Percentiles rank a stretch among this genome's conserved stretches.
These are phyloP conservation scores for Heliconius charithonia DNA, from an alignment of 2,888 invertebrate species.

Conservation along the genomic window DNA sequence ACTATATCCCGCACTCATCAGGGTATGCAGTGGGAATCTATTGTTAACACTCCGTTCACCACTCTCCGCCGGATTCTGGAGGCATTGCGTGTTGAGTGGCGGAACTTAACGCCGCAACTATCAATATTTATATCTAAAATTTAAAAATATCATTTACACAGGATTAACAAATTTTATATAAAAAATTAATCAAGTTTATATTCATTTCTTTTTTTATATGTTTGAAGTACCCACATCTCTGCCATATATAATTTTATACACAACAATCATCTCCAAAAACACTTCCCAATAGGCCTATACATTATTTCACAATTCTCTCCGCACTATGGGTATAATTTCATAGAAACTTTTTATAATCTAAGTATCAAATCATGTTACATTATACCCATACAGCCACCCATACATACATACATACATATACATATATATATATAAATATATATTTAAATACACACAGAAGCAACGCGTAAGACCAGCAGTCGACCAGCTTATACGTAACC, in stretches of 20 bases:
- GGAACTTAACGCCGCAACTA: no score
- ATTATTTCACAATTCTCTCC: slow-evolving; percentile 23
- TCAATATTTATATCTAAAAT: no score
- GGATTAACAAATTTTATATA: no score
- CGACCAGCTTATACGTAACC: slow-evolving; percentile 79
- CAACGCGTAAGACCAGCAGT: slow-evolving; percentile 78
- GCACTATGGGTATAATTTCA: slow-evolving; percentile 24
- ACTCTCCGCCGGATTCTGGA: no score
- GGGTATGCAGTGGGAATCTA: no score
- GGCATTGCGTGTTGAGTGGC: no score
- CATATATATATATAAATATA: slow-evolving; percentile 31
- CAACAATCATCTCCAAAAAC: neutral
- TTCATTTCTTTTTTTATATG: no score
- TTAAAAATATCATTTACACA: no score
- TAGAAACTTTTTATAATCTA: slow-evolving; percentile 26
- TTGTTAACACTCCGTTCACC: no score
- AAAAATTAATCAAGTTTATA: no score
- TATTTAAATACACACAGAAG: slow-evolving; percentile 56
- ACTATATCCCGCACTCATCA: no score
- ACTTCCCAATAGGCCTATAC: neutral
- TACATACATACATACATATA: slow-evolving; percentile 36
- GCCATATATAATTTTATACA: neutral
- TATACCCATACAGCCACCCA: slow-evolving; percentile 44
- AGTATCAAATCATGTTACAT: slow-evolving; percentile 47
- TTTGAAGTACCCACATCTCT: no score